Conservation (phyloP, 2,797 vertebrate species). For the Salarias fasciatus region DNA sequence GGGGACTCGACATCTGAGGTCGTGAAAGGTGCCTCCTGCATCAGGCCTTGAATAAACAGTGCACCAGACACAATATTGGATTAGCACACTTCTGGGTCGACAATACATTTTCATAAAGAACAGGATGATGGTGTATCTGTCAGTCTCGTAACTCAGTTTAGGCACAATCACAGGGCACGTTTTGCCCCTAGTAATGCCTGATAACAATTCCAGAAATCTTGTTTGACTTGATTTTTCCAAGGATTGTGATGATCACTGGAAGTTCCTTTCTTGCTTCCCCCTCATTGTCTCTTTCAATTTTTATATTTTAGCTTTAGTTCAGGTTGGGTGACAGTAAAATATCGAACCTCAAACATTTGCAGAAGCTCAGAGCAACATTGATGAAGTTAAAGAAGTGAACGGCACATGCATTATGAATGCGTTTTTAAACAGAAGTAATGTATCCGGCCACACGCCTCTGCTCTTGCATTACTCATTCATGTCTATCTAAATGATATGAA, state of each 20-base stretch:
- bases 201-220: too few species aligned
- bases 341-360: conserved; percentile 26
- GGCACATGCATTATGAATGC: neutral
- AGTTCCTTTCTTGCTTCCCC: neutral
- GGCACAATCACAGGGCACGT: neutral
- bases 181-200: neutral
- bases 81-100: conserved; percentile 15
- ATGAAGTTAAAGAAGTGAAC: conserved; percentile 8
- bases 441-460: neutral
- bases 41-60: conserved; percentile 18
- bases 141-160: neutral
- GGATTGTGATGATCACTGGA: neutral
- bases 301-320: neutral
- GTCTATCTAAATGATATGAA: neutral
- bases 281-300: neutral
- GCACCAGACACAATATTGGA: conserved; percentile 30
- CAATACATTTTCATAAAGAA: conserved; percentile 17
- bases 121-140: conserved; percentile 8
- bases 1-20: conserved; percentile 1
- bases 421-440: neutral
- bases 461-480: neutral
- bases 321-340: neutral
- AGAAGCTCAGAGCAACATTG: neutral
- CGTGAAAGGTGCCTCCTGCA: neutral
- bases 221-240: too few species aligned